Evolutionary conservation across 2,888 invertebrate genomes (phyloP), one percentile per base, ranked within the genome.

Genomic region (Andrena bicolor): DNA sequence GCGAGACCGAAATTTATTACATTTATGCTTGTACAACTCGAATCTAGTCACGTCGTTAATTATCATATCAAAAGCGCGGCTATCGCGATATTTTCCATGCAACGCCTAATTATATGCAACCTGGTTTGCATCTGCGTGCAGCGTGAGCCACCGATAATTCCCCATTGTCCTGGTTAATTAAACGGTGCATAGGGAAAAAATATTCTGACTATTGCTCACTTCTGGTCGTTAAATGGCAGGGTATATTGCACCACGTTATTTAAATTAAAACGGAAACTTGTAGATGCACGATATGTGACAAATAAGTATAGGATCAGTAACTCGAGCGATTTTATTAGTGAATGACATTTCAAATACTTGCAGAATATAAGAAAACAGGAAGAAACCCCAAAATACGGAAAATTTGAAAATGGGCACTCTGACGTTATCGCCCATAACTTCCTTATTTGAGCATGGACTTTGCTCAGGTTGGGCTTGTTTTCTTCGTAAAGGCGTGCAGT

Each of bases 31-130:
- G 41, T 48, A 63, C 53, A 16, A 49, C 30, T 61, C 32, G 56
- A 68, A 58, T 73, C 53, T 53, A 30, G 30, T 63, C 83, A 76
- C 72, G 69, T 65, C 53, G 84, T 73, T 64, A 83, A 83, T 85
- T 85, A 86, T 76, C 85, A 86, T 83, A 86, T 86, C 80, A 85
- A 85, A 83, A 63, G 68, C 76, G 23, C 49, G 10, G 20, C n/a
- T 8, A 68, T n/a, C 32, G 48, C 23, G 74, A 28, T 65, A 56
- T 61, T 77, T 72, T 66, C 68, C 65, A 58, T 23, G 20, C 70
- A 20, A 13, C 8, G 49, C 80, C 72, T 71, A 35, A 65, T 74
- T 77, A n/a, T 84, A 86, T 86, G 86, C 86, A 85, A 84, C 76
- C 80, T 51, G 71, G 53, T 86, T 69, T 73, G 70, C 84, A 13